Evolutionary conservation across 2,797 vertebrate genomes (phyloP), one percentile per base, ranked within the genome.

Genomic region (Siniperca scherzeri): DNA sequence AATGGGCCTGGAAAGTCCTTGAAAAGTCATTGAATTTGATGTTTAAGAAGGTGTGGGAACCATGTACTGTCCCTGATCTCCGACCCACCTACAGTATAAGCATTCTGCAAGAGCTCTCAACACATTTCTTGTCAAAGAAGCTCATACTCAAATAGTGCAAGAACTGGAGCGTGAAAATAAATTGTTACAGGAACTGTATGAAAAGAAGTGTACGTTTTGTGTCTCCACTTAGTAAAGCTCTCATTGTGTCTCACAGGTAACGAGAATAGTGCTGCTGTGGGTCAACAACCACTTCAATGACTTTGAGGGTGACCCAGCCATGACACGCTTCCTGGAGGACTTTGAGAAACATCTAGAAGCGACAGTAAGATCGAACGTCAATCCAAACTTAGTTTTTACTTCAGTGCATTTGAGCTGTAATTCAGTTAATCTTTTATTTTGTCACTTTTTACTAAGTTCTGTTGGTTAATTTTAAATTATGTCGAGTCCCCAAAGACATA

Each of bases 221-320:
- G 36, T 61, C 1, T 42, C 7, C 1, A 0, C 21, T 83, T 22
- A 83, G 55, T 55, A 38, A 81, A 72, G 60, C 70, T 72, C 53
- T 78, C 67, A 27, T 76, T 61, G 27, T 89, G 36, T 78, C 12
- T 78, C 50, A 30, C 88, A 99, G 98, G 98, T 99, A 16, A 99
- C 98, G 0, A 96, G 98, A 83, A 98, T 99, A 69, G 97, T 99
- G 52, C 92, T 99, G 53, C 94, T 99, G 83, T 99, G 98, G 98
- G 98, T 99, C 86, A 99, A 99, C 94, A 99, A 99, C 93, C 98
- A 99, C 89, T 99, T 99, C 91, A 99, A 99, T 84, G 98, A 99
- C 94, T 99, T 99, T 91, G 98, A 99, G 93, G 98, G 97, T 17
- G 97, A 99, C 91, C 95, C 95, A n/a, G 97, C 97, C 64, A 99